phyloP scores from a whole-genome alignment of 2,113 vertebrate species.

The Theristicus caerulescens region DNA sequence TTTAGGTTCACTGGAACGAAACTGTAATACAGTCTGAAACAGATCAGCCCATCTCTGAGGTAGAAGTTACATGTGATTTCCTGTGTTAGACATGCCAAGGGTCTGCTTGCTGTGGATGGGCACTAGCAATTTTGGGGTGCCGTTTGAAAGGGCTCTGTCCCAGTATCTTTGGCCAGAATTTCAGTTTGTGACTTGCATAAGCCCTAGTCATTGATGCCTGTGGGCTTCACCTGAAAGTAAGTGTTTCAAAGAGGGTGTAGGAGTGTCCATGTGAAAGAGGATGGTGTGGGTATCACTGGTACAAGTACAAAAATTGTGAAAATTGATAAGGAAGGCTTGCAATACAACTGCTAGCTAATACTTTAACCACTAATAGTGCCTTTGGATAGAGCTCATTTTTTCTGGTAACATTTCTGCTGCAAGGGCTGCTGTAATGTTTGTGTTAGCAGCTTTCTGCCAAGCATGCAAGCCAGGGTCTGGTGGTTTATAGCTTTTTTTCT shows the following conservation, averaged over 20 bases:
- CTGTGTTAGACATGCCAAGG: neutral
- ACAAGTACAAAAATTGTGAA: neutral
- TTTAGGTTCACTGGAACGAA: neutral
- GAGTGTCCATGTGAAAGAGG: neutral
- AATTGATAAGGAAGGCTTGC: neutral
- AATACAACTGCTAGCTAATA: neutral
- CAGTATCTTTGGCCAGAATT: neutral
- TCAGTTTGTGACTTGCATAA: neutral
- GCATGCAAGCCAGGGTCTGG: neutral
- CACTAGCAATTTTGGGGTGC: neutral
- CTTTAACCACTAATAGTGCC: neutral
- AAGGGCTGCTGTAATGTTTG: slow-evolving; percentile 31
- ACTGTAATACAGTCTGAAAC: neutral
- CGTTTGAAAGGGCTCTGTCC: neutral
- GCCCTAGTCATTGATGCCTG: neutral
- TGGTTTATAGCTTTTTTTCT: neutral
- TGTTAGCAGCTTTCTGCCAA: slow-evolving; percentile 50
- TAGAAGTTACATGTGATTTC: neutral
- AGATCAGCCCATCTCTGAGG: neutral
- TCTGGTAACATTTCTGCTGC: slow-evolving; percentile 50
- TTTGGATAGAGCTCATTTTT: slow-evolving; percentile 27
- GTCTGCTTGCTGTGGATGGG: neutral
- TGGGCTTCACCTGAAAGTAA: neutral
- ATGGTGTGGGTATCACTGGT: neutral
- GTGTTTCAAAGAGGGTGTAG: neutral